Percentiles rank a stretch among this genome's conserved stretches.
phyloP scores from a whole-genome alignment of 2,797 vertebrate species.

The Enteromius mattozi region DNA sequence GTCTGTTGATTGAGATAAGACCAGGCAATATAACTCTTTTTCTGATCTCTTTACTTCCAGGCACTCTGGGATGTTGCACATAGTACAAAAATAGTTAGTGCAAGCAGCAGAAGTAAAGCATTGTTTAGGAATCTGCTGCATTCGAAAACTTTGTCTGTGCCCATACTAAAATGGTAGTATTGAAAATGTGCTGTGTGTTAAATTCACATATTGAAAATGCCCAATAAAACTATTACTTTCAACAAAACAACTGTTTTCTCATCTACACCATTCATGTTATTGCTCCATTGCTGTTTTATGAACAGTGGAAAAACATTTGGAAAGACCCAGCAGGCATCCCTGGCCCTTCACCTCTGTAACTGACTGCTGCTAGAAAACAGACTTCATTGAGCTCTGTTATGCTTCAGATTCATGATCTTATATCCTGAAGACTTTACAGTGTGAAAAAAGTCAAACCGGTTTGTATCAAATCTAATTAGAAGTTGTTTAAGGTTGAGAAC shows the following conservation, averaged over 20 bases:
- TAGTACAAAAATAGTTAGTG: background rate
- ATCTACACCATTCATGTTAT: background rate
- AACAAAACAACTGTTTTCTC: slow-evolving; percentile 1
- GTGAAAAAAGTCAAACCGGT: background rate
- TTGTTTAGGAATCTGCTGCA: background rate
- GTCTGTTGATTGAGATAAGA: slow-evolving; percentile 28
- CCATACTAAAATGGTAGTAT: background rate
- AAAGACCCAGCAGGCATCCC: background rate
- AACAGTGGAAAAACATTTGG: slow-evolving; percentile 11
- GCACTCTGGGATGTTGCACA: background rate
- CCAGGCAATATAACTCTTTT: background rate
- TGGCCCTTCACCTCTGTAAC: slow-evolving; percentile 6
- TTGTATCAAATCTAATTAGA: background rate
- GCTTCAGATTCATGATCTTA: background rate
- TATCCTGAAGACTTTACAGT: background rate
- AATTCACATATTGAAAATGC: background rate
- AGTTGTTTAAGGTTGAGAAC: background rate
- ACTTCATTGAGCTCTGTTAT: background rate
- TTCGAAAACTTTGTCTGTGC: background rate
- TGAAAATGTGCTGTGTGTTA: background rate
- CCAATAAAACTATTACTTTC: background rate
- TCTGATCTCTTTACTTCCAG: background rate
- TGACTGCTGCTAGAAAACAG: background rate
- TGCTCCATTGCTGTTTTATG: background rate
- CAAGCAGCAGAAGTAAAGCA: background rate